Conservation (phyloP, 2,797 vertebrate genomes). For the Oreochromis mossambicus region DNA sequence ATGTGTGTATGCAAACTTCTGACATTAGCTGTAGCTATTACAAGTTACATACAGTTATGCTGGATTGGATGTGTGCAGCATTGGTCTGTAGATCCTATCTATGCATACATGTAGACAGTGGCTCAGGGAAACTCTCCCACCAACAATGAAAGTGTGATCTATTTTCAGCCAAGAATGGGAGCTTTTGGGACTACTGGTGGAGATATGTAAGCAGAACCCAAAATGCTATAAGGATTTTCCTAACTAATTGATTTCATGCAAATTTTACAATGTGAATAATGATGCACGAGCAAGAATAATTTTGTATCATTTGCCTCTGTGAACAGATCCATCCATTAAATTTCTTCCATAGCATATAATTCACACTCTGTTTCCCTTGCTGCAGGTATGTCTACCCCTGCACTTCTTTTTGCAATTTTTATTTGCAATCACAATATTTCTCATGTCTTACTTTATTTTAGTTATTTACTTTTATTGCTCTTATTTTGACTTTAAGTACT, state of each 20-base stretch:
- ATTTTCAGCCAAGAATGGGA: neutral
- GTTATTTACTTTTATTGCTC: neutral
- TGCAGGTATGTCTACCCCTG: neutral
- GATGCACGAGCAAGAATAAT: slow-evolving; percentile 9
- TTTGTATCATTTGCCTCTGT: slow-evolving; percentile 37
- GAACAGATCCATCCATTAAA: slow-evolving; percentile 2
- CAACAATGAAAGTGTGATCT: neutral
- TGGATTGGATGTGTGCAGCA: neutral
- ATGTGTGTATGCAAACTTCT: neutral
- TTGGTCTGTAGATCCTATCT: neutral
- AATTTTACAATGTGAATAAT: slow-evolving; percentile 37
- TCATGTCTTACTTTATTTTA: neutral
- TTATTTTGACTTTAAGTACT: neutral
- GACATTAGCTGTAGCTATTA: neutral
- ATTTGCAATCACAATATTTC: neutral
- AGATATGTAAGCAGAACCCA: neutral
- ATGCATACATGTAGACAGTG: neutral
- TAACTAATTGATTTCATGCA: slow-evolving; percentile 33
- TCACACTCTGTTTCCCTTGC: neutral
- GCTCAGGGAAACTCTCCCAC: neutral
- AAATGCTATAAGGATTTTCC: neutral
- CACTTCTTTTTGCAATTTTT: neutral
- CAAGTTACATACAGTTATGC: neutral
- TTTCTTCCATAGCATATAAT: slow-evolving; percentile 11
- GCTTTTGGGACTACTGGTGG: neutral